Conservation (phyloP, 2,888 invertebrate genomes). For the Achlya flavicornis region DNA sequence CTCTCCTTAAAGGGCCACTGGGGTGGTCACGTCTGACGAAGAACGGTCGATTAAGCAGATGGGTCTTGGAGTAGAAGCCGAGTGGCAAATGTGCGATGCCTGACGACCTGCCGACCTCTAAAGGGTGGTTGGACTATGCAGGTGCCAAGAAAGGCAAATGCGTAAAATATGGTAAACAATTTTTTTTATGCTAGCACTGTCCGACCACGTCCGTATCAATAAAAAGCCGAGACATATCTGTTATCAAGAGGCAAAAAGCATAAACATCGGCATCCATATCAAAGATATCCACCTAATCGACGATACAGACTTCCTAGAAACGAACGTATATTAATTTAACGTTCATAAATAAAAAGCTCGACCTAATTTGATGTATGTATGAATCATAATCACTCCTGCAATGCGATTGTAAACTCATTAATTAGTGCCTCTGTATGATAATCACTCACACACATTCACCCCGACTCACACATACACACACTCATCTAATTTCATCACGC, state of each 20-base stretch:
- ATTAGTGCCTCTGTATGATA: not conserved
- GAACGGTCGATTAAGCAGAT: too few species aligned
- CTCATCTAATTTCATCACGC: not conserved
- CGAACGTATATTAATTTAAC: not conserved
- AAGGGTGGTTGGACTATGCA: too few species aligned
- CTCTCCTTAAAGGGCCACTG: too few species aligned
- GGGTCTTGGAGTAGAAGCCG: too few species aligned
- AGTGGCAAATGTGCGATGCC: too few species aligned
- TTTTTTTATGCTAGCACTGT: not conserved
- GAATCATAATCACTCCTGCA: not conserved
- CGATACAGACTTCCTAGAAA: not conserved
- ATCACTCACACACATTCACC: not conserved
- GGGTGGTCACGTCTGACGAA: too few species aligned
- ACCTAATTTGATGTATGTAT: not conserved
- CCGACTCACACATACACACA: not conserved
- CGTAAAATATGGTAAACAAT: too few species aligned
- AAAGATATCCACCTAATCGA: not conserved
- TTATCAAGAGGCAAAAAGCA: not conserved
- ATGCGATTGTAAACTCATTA: not conserved
- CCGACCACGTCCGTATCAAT: not conserved
- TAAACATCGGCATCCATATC: not conserved
- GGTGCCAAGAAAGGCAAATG: too few species aligned
- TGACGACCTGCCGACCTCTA: too few species aligned
- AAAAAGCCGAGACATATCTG: not conserved
- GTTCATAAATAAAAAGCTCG: slow-evolving; percentile 1